phyloP scores from a whole-genome alignment of 2,113 vertebrate genomes.

The Aythya baeri region DNA sequence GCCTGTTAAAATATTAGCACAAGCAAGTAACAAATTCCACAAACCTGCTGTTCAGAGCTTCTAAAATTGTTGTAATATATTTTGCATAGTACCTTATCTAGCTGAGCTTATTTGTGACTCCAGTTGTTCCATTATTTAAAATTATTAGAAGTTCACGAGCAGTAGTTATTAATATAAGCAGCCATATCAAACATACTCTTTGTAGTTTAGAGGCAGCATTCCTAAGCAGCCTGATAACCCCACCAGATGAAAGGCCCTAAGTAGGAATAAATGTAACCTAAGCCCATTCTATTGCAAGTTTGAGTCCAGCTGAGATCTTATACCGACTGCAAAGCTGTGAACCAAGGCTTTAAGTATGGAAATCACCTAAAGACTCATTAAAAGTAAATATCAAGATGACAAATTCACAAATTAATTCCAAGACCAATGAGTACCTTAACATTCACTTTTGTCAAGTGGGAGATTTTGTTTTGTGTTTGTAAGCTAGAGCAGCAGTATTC shows the following conservation, averaged over 20 bases:
- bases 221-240: neutral
- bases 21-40: neutral
- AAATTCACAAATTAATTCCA: neutral
- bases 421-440: neutral
- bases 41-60: neutral
- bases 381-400: neutral
- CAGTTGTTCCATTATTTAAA: neutral
- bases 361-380: neutral
- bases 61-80: neutral
- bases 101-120: neutral
- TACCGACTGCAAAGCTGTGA: neutral
- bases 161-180: neutral
- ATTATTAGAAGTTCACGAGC: neutral
- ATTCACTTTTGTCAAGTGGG: neutral
- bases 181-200: neutral
- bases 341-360: neutral
- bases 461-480: neutral
- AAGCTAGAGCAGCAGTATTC: neutral
- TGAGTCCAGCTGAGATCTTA: neutral
- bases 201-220: neutral
- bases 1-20: neutral
- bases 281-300: neutral
- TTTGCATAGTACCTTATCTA: neutral
- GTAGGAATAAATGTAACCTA: neutral
- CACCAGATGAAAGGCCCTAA: neutral